These are phyloP conservation scores for Netelia inedita DNA, from an alignment of 2,888 invertebrate genomes.

Conservation along the genomic window DNA sequence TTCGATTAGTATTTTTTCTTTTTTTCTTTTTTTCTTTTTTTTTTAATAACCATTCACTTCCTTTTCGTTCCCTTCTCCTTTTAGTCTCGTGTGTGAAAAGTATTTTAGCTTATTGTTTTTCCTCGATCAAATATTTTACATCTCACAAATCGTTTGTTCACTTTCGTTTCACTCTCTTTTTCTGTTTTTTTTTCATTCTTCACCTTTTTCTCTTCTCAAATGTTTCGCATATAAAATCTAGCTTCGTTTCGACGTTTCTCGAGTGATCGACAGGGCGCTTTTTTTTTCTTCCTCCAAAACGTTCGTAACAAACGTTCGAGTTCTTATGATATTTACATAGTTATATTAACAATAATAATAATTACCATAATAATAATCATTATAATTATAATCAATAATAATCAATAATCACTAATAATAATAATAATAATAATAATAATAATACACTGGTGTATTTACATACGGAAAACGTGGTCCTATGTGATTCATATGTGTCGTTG, in stretches of 20 bases:
- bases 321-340: slow-evolving; percentile 68
- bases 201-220: slow-evolving; percentile 62
- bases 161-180: slow-evolving; percentile 16
- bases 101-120: slow-evolving; percentile 13
- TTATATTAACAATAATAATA: slow-evolving; percentile 54
- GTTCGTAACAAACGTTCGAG: slow-evolving; percentile 52
- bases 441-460: slow-evolving; percentile 77
- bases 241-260: slow-evolving; percentile 68
- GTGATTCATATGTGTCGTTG: slow-evolving; percentile 83
- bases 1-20: slow-evolving; percentile 18
- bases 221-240: slow-evolving; percentile 80
- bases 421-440: slow-evolving; percentile 50
- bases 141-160: slow-evolving; percentile 9
- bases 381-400: slow-evolving; percentile 56
- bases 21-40: slow-evolving; percentile 35
- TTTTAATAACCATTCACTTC: slow-evolving; percentile 49
- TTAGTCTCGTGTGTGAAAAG: slow-evolving; percentile 37
- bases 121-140: slow-evolving; percentile 58
- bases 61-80: slow-evolving; percentile 38
- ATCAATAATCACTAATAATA: slow-evolving; percentile 58
- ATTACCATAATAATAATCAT: slow-evolving; percentile 39
- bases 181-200: slow-evolving; percentile 63
- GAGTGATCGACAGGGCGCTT: slow-evolving; percentile 66
- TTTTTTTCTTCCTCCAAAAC: slow-evolving; percentile 29
- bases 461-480: slow-evolving; percentile 82